phyloP scores from a whole-genome alignment of 2,888 invertebrate species.

The Ephialtes manifestator region DNA sequence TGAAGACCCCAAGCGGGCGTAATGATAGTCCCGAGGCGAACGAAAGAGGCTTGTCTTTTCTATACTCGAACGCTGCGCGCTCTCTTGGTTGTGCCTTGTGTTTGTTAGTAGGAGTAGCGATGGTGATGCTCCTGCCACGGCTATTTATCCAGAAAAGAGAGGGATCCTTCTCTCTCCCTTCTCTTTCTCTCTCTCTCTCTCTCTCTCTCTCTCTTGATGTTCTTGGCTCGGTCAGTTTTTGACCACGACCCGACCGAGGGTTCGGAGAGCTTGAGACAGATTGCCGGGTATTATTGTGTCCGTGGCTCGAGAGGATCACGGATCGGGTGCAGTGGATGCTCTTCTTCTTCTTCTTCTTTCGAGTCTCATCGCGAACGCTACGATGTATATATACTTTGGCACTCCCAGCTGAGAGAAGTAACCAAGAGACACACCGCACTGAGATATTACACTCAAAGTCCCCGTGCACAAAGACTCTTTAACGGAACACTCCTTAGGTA shows the following conservation, averaged over 20 bases:
- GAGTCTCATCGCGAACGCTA: background rate
- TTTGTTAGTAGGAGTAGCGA: background rate
- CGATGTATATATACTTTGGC: background rate
- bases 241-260: constrained; percentile 62
- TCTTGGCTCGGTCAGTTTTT: constrained; percentile 61
- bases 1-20: constrained; percentile 69
- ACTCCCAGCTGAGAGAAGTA: background rate
- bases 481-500: constrained; percentile 8
- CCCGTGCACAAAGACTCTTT: background rate
- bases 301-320: constrained; percentile 40
- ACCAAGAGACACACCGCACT: background rate
- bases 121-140: constrained; percentile 46
- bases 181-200: background rate
- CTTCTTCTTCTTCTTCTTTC: constrained; percentile 5
- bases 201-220: background rate
- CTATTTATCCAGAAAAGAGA: constrained; percentile 36
- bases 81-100: constrained; percentile 23
- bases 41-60: constrained; percentile 59
- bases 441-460: background rate
- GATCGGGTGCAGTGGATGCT: constrained; percentile 17
- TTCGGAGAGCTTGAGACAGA: constrained; percentile 40
- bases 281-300: constrained; percentile 59
- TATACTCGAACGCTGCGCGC: constrained; percentile 9
- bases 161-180: background rate
- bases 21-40: constrained; percentile 68